A percentile compares a stretch with the other conserved stretches of the same genome.
Conservation (phyloP, 2,888 invertebrate species). For the Biston betularia region DNA sequence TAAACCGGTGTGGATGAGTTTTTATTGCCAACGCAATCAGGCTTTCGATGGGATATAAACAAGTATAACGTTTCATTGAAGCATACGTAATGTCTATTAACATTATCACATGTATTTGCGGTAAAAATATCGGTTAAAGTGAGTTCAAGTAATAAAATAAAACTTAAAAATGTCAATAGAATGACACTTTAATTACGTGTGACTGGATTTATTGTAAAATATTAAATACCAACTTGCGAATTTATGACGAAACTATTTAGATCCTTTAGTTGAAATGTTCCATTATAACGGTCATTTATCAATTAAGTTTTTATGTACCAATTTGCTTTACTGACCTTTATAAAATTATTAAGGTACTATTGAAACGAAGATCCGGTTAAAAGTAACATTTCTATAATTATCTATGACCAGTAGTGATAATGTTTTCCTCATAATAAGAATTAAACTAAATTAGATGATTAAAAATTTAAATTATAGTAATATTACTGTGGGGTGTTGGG, state of each 20-base stretch:
- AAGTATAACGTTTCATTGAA: too few relatives aligned
- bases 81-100: too few relatives aligned
- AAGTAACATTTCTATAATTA: neutral
- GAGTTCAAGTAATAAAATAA: conserved; percentile 6
- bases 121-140: conserved; percentile 9
- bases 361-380: neutral
- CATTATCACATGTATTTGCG: too few relatives aligned
- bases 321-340: conserved; percentile 8
- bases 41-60: too few relatives aligned
- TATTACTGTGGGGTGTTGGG: too few relatives aligned
- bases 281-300: neutral
- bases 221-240: conserved; percentile 7
- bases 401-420: neutral
- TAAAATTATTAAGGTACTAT: neutral
- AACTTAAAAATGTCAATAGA: conserved; percentile 11
- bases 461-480: too few relatives aligned
- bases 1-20: too few relatives aligned
- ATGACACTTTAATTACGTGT: conserved; percentile 7
- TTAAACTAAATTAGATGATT: too few relatives aligned
- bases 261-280: conserved; percentile 4
- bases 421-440: too few relatives aligned
- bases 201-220: conserved; percentile 8
- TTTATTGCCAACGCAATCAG: neutral
- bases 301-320: conserved; percentile 2
- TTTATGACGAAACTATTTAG: neutral